Conservation (phyloP, 2,113 vertebrate species). For the Chionomys nivalis region DNA sequence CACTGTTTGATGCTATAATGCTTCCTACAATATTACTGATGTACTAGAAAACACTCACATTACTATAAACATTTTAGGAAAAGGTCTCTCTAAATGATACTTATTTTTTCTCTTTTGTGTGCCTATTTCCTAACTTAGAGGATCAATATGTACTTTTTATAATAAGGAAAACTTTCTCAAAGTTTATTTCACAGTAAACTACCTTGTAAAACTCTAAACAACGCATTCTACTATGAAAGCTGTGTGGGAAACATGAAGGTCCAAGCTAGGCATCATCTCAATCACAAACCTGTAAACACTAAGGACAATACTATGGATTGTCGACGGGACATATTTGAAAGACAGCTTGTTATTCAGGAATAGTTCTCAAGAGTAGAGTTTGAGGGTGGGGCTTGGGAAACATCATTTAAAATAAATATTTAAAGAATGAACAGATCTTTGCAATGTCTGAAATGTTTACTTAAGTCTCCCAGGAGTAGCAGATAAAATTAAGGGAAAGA, state of each 20-base stretch:
- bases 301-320: neutral
- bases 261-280: neutral
- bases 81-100: neutral
- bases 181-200: slow-evolving; percentile 30
- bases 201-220: neutral
- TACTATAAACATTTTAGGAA: neutral
- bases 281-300: neutral
- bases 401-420: slow-evolving; percentile 39
- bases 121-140: neutral
- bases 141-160: neutral
- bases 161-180: slow-evolving; percentile 31
- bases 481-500: slow-evolving; percentile 42
- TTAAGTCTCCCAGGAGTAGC: neutral
- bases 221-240: slow-evolving; percentile 9
- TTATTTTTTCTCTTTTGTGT: neutral
- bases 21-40: neutral
- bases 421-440: slow-evolving; percentile 34
- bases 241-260: neutral
- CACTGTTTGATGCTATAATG: neutral
- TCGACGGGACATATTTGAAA: neutral
- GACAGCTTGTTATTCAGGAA: slow-evolving; percentile 26
- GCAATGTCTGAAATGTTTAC: slow-evolving; percentile 44
- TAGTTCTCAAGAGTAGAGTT: slow-evolving; percentile 18
- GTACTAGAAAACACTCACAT: neutral
- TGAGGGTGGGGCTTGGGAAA: neutral